Evolutionary conservation across 2,888 invertebrate species (phyloP), one percentile per base, ranked within the genome.

Genomic region (Tenthredo amoena): DNA sequence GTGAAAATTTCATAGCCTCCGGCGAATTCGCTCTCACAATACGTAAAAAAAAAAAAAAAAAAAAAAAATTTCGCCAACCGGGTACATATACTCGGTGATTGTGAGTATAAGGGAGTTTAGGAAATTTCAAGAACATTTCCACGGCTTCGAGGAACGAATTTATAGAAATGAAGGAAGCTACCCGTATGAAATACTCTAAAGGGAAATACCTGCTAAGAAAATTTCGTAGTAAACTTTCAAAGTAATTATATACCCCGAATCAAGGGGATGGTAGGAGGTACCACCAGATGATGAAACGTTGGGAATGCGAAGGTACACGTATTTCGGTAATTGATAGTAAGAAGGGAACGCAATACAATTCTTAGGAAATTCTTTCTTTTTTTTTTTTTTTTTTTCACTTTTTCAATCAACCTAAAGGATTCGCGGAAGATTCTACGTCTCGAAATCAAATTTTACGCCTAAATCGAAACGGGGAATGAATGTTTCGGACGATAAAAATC

Each of bases 211-310:
- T 62, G 10, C 62, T 18, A 12, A 81, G 81, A 81, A 81, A 81
- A 62, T 81, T 81, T 40, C 40, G 3, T 40, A 81, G 58, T 62
- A 58, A 81, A 81, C 81, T 81, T 81, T 81, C 62, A 9, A 81
- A 81, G 58, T 81, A 62, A 81, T 81, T 81, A 81, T 62, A 81
- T 40, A 62, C 50, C 81, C 58, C 81, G 50, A 37, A 40, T 62
- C 34, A 26, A 77, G 55, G 55, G 34, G 77, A 9, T n/a, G 21
- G 18, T 9, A 18, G n/a, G n/a, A 72, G 7, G 34, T 26, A 71
- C 34, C n/a, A 71, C 34, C n/a, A 37, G 21, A 37, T 40, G 47
- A 31, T 31, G 77, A 77, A 40, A 55, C 43, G 77, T 26, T 68
- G 18, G 6, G 34, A 34, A 43, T 74, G 21, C 43, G 18, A 77